Evolutionary conservation across 2,113 vertebrate species (phyloP).

Genomic region (Fregata magnificens): DNA sequence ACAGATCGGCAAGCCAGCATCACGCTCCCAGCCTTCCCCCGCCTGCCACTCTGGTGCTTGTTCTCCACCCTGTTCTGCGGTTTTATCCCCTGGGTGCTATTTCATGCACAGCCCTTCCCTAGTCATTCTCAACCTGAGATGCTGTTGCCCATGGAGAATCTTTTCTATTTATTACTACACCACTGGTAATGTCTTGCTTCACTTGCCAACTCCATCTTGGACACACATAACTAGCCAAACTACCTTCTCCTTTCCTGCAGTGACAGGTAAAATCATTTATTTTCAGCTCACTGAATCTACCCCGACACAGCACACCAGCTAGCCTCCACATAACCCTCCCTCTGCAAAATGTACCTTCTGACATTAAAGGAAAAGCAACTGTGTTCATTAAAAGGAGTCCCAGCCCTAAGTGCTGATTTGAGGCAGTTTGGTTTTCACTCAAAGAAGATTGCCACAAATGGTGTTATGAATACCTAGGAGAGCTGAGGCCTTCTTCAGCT

Average conservation of each 20-base stretch:
- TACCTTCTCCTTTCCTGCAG: neutral
- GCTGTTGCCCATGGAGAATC: neutral
- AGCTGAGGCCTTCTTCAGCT: neutral
- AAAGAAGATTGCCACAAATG: neutral
- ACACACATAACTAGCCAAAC: neutral
- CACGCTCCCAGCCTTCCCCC: neutral
- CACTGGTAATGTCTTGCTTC: neutral
- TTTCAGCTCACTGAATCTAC: neutral
- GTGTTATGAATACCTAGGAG: neutral
- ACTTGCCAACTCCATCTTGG: neutral
- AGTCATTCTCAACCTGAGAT: neutral
- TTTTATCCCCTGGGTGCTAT: neutral
- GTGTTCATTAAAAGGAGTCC: neutral
- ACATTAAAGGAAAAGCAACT: neutral
- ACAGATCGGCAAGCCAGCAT: neutral
- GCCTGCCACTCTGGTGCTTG: neutral
- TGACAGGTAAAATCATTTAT: neutral
- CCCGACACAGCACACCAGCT: accelerated
- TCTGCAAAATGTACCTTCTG: neutral
- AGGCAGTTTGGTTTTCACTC: neutral
- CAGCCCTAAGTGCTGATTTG: neutral
- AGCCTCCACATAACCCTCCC: neutral
- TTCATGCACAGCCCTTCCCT: neutral
- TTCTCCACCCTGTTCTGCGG: neutral
- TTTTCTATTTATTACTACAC: neutral